Evolutionary conservation across 2,888 invertebrate genomes (phyloP).

Genomic region (Amblyteles armatorius): DNA sequence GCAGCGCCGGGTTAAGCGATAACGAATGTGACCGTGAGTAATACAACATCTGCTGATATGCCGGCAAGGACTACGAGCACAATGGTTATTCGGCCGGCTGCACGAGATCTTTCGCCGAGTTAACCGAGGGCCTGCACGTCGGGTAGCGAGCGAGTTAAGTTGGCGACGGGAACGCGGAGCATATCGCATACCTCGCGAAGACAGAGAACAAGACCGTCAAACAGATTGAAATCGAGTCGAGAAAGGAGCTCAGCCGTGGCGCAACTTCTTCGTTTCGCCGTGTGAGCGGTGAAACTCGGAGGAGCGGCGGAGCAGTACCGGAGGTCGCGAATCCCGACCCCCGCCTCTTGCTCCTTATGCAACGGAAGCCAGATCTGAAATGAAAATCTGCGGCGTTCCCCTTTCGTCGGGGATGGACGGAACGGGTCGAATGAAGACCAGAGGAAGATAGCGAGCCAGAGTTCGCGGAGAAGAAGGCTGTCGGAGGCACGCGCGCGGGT

Average conservation of each 20-base stretch:
- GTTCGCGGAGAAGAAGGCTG: conserved; percentile 48
- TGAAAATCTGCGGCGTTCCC: conserved; percentile 77
- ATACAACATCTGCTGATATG: conserved; percentile 1
- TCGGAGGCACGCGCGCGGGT: conserved; percentile 39
- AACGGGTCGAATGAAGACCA: background rate
- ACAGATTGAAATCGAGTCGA: conserved; percentile 79
- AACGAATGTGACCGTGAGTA: background rate
- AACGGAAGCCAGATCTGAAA: conserved; percentile 78
- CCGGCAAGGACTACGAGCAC: background rate
- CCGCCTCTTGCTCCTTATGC: conserved; percentile 28
- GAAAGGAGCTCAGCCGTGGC: conserved; percentile 8
- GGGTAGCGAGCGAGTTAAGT: background rate
- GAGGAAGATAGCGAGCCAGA: conserved; percentile 54
- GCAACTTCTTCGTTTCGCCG: conserved; percentile 41
- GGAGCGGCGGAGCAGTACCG: background rate
- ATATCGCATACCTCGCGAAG: conserved; percentile 38
- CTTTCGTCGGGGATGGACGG: conserved; percentile 41
- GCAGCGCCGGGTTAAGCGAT: too few species aligned
- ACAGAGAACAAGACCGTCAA: conserved; percentile 74
- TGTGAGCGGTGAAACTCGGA: background rate
- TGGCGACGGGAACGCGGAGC: conserved; percentile 34
- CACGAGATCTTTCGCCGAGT: conserved; percentile 12
- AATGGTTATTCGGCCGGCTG: background rate
- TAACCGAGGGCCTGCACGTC: background rate
- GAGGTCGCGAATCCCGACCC: background rate